Evolutionary conservation across 2,888 invertebrate genomes (phyloP).

Genomic region (Leucozona laternaria): DNA sequence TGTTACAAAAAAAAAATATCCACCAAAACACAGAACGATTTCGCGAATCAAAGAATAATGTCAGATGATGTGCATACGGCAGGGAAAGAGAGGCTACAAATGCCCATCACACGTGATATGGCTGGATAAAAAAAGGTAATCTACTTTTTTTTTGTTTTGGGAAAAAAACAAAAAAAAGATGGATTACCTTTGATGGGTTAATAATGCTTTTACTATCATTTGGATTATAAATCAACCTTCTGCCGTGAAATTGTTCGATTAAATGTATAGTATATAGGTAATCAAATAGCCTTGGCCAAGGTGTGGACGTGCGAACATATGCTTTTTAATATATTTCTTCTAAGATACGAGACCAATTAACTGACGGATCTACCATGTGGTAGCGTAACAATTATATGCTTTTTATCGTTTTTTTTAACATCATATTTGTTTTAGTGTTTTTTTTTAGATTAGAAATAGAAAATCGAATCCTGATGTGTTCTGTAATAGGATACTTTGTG

Average conservation of each 20-base stretch:
- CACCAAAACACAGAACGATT: slow-evolving; percentile 21
- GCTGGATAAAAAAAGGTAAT: slow-evolving; percentile 11
- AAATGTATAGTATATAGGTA: slow-evolving; percentile 2
- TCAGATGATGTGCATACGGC: slow-evolving; percentile 25
- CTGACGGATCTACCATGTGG: slow-evolving; percentile 51
- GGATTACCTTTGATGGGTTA: slow-evolving; percentile 62
- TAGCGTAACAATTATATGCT: slow-evolving; percentile 53
- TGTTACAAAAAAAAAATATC: slow-evolving; percentile 40
- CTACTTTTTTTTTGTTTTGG: background rate
- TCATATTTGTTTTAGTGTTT: slow-evolving; percentile 19
- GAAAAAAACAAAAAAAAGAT: slow-evolving; percentile 30
- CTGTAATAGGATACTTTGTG: slow-evolving; percentile 20
- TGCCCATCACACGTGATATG: slow-evolving; percentile 49
- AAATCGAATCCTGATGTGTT: background rate
- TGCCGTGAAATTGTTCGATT: slow-evolving; percentile 68
- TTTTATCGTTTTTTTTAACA: slow-evolving; percentile 43
- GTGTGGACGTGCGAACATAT: slow-evolving; percentile 68
- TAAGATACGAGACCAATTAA: slow-evolving; percentile 39
- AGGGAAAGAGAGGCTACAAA: background rate
- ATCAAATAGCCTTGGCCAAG: slow-evolving; percentile 12
- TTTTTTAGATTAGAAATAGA: slow-evolving; percentile 5
- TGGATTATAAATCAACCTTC: slow-evolving; percentile 64
- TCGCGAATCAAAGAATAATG: slow-evolving; percentile 22
- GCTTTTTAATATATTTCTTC: slow-evolving; percentile 28
- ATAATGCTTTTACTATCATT: slow-evolving; percentile 34